These are phyloP conservation scores for Percina caprodes DNA, from an alignment of 2,113 vertebrate species.

Conservation along the genomic window DNA sequence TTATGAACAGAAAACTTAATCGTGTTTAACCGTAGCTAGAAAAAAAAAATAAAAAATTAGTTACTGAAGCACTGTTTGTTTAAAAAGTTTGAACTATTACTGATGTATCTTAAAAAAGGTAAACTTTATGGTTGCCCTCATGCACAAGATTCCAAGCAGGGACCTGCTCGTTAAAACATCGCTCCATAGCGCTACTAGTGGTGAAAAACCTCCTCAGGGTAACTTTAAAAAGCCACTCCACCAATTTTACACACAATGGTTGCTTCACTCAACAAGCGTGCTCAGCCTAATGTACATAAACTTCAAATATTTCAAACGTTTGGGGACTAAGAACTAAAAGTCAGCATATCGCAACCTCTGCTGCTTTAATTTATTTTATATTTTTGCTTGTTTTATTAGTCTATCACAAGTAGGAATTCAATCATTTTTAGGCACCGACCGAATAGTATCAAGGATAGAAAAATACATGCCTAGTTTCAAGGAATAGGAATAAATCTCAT, in stretches of 20 bases:
- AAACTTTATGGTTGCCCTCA: too few relatives aligned
- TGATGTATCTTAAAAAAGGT: too few relatives aligned
- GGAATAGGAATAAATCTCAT: too few relatives aligned
- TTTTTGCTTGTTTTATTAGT: background rate
- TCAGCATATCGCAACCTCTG: background rate
- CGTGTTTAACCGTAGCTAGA: background rate
- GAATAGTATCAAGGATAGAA: too few relatives aligned
- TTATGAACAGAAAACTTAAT: slow-evolving; percentile 5
- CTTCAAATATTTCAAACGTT: too few relatives aligned
- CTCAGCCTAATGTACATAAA: too few relatives aligned
- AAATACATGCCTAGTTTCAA: too few relatives aligned
- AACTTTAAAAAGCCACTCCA: background rate
- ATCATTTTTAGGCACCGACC: too few relatives aligned
- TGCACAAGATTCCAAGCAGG: too few relatives aligned
- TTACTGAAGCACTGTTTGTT: background rate
- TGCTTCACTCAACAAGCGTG: too few relatives aligned
- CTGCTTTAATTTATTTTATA: background rate
- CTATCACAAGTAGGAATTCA: background rate
- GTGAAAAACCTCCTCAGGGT: background rate
- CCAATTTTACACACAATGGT: background rate
- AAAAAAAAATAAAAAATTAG: background rate
- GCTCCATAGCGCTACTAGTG: background rate
- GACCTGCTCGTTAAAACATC: too few relatives aligned
- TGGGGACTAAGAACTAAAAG: background rate
- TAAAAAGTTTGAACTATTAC: too few relatives aligned